Evolutionary conservation across 1,140 invertebrate genomes (phyloP).

Genomic region (Aradophagus sp.): DNA sequence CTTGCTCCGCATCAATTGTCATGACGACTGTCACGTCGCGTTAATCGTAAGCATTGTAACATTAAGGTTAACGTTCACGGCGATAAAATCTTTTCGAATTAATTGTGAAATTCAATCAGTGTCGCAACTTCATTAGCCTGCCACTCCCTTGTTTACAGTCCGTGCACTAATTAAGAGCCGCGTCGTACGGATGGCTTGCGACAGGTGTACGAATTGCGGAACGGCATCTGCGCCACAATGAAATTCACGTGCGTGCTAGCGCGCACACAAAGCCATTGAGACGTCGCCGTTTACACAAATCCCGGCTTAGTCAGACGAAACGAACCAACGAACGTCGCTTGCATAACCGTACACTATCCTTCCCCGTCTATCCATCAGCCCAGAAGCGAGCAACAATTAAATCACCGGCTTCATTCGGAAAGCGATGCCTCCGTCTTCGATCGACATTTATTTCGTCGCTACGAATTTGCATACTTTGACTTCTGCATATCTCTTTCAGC

Average conservation of each 20-base stretch:
- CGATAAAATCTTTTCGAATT: slow-evolving; percentile 49
- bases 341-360: slow-evolving; percentile 7
- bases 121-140: slow-evolving; percentile 46
- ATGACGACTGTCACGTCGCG: slow-evolving; percentile 29
- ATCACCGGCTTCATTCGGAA: no score
- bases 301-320: slow-evolving; percentile 27
- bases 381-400: no score
- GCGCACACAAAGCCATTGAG: slow-evolving; percentile 23
- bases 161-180: slow-evolving; percentile 52
- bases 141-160: slow-evolving; percentile 48
- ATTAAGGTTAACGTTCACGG: slow-evolving; percentile 34
- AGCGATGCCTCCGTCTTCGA: no score
- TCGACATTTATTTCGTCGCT: no score
- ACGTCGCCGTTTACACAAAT: slow-evolving; percentile 28
- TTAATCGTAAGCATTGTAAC: slow-evolving; percentile 34
- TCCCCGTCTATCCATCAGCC: no score
- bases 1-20: slow-evolving; percentile 2
- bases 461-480: no score
- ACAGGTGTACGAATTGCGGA: slow-evolving; percentile 49
- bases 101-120: slow-evolving; percentile 52
- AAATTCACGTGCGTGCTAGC: slow-evolving; percentile 44
- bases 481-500: no score
- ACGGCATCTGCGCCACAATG: slow-evolving; percentile 26
- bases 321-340: slow-evolving; percentile 22
- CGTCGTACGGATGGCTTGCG: slow-evolving; percentile 42